Base-by-base conservation (phyloP, 2,113 vertebrate species). In the Ochotona princeps region DNA sequence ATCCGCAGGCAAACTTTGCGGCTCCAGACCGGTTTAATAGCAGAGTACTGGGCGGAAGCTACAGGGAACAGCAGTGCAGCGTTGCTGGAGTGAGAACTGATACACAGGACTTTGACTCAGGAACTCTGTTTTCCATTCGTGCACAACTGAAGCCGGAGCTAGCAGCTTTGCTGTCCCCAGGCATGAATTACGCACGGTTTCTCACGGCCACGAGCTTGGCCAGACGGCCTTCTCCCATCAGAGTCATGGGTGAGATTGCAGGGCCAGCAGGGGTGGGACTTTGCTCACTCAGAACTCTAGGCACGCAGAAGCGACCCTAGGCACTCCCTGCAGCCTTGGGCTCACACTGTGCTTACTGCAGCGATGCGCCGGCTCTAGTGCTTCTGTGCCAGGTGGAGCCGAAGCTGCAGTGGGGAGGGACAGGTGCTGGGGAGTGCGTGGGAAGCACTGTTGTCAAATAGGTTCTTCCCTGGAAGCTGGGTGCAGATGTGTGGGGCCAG, bases 131-230 rank as follows among this genome's bases (percentile, higher is more conserved):
- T 91, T 67, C n/a, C 21, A 44, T 44, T 61, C 49, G n/a, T 25
- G 47, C 11, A 0, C 44, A 5, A 2, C 28, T 49, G 54, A 79
- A 70, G 88, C 54, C 47, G 72, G 69, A 9, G 81, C 44, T 67
- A 47, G 69, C 70, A 76, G 74, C 81, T 13, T 23, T 38, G 82
- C 94, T 79, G 17, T 18, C 57, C 38, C 0, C 28, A 97, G 97
- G 32, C 93, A 99, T 99, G 99, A 99, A 99, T 95, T 99, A 99
- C 67, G 93, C 99, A 44, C 97, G 98, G 32, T 99, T 99, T 96
- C 88, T 99, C 95, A 99, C 98, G 0, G 97, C 98, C 85, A 98
- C 98, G 9, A 99, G 99, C 44, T 98, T 98, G n/a, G 98, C 99
- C 61, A 98, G 99, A 75, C 98, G 96, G 86, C 95, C 98, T 2